Percentiles rank a stretch among this genome's conserved stretches.
phyloP scores from a whole-genome alignment of 1,140 invertebrate species.

The Drosophila teissieri region DNA sequence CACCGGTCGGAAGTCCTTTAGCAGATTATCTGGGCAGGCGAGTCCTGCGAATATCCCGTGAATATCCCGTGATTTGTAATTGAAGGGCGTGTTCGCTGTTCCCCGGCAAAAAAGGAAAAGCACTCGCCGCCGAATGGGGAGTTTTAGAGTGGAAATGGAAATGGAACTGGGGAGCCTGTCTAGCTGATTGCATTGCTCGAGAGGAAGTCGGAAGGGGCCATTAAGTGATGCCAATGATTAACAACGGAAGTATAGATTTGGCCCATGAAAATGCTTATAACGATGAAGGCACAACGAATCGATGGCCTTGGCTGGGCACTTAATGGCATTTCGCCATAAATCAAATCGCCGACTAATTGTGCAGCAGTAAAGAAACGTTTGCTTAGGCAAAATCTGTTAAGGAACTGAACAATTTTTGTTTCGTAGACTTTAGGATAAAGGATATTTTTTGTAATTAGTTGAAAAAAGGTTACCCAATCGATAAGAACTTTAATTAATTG shows the following conservation, averaged over 20 bases:
- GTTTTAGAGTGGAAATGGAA: background rate
- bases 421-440: no score
- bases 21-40: conserved; percentile 77
- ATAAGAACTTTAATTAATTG: background rate
- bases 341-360: conserved; percentile 63
- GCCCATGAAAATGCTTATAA: conserved; percentile 4
- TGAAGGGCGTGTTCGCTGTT: conserved; percentile 79
- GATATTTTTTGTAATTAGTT: background rate
- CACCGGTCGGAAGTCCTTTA: conserved; percentile 82
- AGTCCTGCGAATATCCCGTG: conserved; percentile 29
- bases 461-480: background rate
- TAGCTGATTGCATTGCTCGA: conserved; percentile 51
- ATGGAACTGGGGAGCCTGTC: conserved; percentile 32
- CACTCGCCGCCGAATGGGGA: conserved; percentile 16
- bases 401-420: background rate
- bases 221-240: conserved; percentile 85
- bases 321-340: conserved; percentile 83
- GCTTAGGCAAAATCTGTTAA: background rate
- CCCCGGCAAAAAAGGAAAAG: conserved; percentile 18
- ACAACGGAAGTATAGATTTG: conserved; percentile 84
- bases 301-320: conserved; percentile 54
- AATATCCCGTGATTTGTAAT: conserved; percentile 74
- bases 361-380: background rate
- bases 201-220: conserved; percentile 75
- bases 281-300: conserved; percentile 48